phyloP scores from a whole-genome alignment of 2,797 vertebrate species.

The Poecile montanus region DNA sequence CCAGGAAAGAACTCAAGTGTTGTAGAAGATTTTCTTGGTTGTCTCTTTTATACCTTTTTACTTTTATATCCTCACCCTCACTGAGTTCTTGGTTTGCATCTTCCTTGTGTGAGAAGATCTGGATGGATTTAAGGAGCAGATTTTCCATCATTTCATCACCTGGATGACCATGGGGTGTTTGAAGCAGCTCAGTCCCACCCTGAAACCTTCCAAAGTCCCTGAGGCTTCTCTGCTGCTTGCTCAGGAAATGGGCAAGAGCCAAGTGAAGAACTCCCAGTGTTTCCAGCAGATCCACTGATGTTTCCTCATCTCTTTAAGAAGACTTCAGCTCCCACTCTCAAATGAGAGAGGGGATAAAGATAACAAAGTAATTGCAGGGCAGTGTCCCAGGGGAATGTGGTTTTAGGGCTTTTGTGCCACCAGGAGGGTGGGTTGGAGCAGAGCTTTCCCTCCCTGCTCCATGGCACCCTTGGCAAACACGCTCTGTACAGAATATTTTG shows the following conservation, averaged over 20 bases:
- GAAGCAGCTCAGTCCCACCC: not conserved
- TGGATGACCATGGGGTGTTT: accelerated
- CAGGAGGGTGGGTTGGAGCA: not conserved
- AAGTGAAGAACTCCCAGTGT: not conserved
- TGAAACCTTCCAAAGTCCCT: not conserved
- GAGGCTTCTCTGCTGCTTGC: not conserved
- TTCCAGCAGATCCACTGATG: not conserved
- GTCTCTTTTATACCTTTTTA: not conserved
- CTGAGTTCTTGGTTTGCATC: not conserved
- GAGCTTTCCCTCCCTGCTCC: not conserved
- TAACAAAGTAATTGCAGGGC: slow-evolving; percentile 35
- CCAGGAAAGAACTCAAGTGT: accelerated
- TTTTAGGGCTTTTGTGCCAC: not conserved
- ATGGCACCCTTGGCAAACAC: not conserved
- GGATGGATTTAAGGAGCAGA: not conserved
- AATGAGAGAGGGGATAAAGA: slow-evolving; percentile 11
- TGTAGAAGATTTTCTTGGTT: not conserved
- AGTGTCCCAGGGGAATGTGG: not conserved
- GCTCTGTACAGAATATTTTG: not conserved
- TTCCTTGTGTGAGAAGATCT: not conserved
- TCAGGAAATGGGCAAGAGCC: not conserved
- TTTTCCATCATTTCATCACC: not conserved
- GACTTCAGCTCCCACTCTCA: not conserved
- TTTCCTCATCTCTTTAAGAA: not conserved
- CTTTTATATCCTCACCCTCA: not conserved